Base-by-base conservation (phyloP, 2,113 vertebrate species). In the Cavia porcellus region DNA sequence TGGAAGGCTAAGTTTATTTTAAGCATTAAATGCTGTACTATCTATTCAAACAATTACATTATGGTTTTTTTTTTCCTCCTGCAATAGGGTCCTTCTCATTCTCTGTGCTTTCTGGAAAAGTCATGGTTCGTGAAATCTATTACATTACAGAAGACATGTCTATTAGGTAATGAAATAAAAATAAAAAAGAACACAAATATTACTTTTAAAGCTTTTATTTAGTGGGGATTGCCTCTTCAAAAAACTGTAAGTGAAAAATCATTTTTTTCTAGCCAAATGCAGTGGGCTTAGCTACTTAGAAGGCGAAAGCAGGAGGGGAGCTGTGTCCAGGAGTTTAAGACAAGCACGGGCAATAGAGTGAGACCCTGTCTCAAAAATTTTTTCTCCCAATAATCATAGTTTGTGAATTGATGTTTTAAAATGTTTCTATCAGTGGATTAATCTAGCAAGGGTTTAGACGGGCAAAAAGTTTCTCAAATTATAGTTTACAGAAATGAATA, bases 71-170 rank as follows among this genome's bases (percentile, higher is more conserved):
- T 77, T 61, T 95, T n/a, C 42, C 17, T 88, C 94, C 62, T 86
- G 45, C 61, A 75, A 68, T 98, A 99, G 99, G 99, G 96, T 99
- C 99, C 35, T 99, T 99, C 96, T 99, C 99, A 0, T 99, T 99
- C 98, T 99, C 99, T 66, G 99, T 99, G 96, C 99, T 99, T 81
- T 99, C 99, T 62, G 99, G 99, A 95, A 99, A 99, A 98, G 98
- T 99, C 98, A 99, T 99, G 99, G 99, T 99, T 98, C 99, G 99
- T 85, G 99, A 99, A 96, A 99, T 99, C 96, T 99, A 99, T 98
- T 99, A 99, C 97, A 99, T 99, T 98, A 99, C 99, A 95, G 99
- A 99, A 97, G 99, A 99, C 98, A 99, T 99, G 99, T 99, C 99
- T 84, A 99, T 99, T 98, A 99, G 99, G 99, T 99, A 99, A 98